Base-by-base conservation (phyloP, 2,797 vertebrate genomes). In the Mus caroli region DNA sequence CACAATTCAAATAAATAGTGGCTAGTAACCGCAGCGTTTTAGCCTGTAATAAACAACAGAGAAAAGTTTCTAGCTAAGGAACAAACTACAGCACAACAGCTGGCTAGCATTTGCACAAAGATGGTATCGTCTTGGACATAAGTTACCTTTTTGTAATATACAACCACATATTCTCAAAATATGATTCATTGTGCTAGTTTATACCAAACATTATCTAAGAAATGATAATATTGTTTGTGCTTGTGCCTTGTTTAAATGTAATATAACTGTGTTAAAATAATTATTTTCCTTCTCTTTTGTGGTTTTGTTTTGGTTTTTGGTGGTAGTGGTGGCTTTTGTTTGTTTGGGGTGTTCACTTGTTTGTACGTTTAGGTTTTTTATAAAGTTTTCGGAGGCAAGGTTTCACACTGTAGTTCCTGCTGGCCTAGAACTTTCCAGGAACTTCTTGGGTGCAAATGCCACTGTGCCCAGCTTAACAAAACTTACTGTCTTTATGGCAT, bases 1-100 rank as follows among this genome's bases (percentile, higher is more conserved):
- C 99, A 99, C 99, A 99, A 62, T 99, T 99, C 0, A 99, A 97
- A 98, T 99, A 99, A 93, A 98, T 98, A 7, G 98, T 99, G 58
- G 99, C 99, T 17, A 99, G 98, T 91, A 99, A 98, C 64, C 99
- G 98, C 83, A 99, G 98, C 90, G 98, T 98, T 98, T 99, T 99
- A 90, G 99, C 99, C 99, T 99, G 83, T 73, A 96, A 97, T 94
- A 86, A 95, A 97, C 97, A 85, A 96, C 2, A 85, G 28, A 95
- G 96, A 37, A 50, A 90, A 77, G 62, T n/a, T 88, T 50, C 92
- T 19, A 82, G 60, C 4, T 89, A 37, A 94, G 31, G 75, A 34
- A 82, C 84, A 94, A 93, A 93, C 1, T 85, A 26, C 46, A 96
- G 69, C 22, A 78, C 9, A 71, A 88, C 12, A 71, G 31, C 22